These are phyloP conservation scores for Heteromyza rotundicornis DNA, from an alignment of 2,888 invertebrate genomes.

Conservation along the genomic window DNA sequence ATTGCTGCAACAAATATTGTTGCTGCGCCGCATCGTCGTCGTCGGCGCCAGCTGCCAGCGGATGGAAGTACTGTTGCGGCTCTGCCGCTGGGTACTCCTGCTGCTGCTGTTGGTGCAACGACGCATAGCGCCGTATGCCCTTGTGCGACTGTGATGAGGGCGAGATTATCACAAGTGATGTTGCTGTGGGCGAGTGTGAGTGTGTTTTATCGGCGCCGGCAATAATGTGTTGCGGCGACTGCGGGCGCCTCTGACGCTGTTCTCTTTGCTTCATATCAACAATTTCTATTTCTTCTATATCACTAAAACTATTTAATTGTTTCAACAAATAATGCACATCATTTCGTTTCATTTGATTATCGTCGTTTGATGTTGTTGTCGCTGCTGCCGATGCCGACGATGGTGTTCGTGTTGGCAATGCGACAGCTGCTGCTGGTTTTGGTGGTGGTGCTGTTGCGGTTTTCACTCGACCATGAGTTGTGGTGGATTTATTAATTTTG, in stretches of 20 bases:
- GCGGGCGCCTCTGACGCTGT: slow-evolving; percentile 40
- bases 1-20: slow-evolving; percentile 47
- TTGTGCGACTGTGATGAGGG: slow-evolving; percentile 57
- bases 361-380: slow-evolving; percentile 44
- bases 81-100: slow-evolving; percentile 18
- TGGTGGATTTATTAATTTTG: slow-evolving; percentile 34
- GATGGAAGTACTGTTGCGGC: slow-evolving; percentile 11
- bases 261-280: slow-evolving; percentile 62
- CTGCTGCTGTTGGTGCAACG: slow-evolving; percentile 37
- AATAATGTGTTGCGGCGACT: slow-evolving; percentile 2
- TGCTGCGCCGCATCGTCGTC: slow-evolving; percentile 30
- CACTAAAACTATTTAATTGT: slow-evolving; percentile 64
- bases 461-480: neutral
- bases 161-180: slow-evolving; percentile 55
- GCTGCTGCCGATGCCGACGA: slow-evolving; percentile 25
- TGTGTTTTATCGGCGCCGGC: slow-evolving; percentile 11
- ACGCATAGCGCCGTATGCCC: slow-evolving; percentile 42
- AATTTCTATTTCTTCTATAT: slow-evolving; percentile 64
- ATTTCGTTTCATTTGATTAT: slow-evolving; percentile 63
- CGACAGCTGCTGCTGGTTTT: neutral
- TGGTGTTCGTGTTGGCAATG: slow-evolving; percentile 19
- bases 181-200: slow-evolving; percentile 52
- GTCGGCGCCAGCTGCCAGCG: slow-evolving; percentile 12
- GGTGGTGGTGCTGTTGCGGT: slow-evolving; percentile 17
- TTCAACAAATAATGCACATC: slow-evolving; percentile 65